Base-by-base conservation (phyloP, 2,888 invertebrate species). In the Nomada ferruginata region DNA sequence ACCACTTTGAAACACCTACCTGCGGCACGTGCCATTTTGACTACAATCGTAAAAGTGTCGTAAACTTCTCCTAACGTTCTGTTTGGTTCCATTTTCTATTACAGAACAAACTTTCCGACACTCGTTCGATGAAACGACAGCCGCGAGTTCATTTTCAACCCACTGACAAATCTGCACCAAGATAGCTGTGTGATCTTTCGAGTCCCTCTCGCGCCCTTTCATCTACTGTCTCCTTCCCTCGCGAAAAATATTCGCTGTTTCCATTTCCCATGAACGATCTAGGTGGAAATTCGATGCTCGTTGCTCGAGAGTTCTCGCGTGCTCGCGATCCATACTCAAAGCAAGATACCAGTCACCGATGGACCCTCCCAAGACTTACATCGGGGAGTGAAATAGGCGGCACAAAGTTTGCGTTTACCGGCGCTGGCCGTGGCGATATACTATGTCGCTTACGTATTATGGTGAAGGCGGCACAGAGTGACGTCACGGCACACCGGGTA, bases 401-500 rank as follows among this genome's bases (percentile, higher is more conserved):
- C 76, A 64, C 84, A 84, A 86, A 86, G 76, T 73, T 76, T 52
- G 44, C 76, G 65, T 72, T 77, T 69, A 69, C 59, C 23, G 71
- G n/a, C 10, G 68, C 60, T 82, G 61, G 18, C 64, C 82, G 68
- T 61, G 18, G 55, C 57, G 64, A 55, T 76, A 82, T 47, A 23
- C 13, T 59, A 44, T 26, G 23, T n/a, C 29, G 79, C 68, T 78
- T 75, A 66, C 84, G 71, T 81, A 63, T 81, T 60, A 57, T 18
- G 52, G 47, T 68, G 71, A 74, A 75, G 69, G 61, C 63, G 66
- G 76, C 55, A 77, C 76, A 23, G 50, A 66, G 79, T 86, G 88
- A 88, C 87, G 89, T 89, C 85, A 89, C 81, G 68, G 64, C 76
- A n/a, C 55, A 59, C 72, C 52, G 29, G 61, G 65, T 73, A 68